Evolutionary conservation across 1,140 invertebrate genomes (phyloP).

Genomic region (Rhagoletis pomonella): DNA sequence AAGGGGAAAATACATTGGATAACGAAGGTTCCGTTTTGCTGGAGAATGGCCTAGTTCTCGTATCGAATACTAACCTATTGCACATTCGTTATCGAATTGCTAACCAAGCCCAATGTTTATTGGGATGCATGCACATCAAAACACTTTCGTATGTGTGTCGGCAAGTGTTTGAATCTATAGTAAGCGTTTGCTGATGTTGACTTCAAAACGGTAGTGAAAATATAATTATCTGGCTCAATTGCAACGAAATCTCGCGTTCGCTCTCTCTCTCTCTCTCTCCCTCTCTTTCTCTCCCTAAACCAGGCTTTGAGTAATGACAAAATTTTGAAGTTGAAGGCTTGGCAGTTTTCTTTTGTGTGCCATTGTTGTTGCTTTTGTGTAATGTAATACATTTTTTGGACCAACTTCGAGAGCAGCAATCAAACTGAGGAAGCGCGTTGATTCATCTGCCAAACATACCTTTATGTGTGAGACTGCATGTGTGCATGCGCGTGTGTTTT

Average conservation of each 20-base stretch:
- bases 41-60: too few relatives aligned
- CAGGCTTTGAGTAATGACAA: conserved; percentile 6
- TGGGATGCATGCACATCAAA: neutral
- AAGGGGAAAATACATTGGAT: too few relatives aligned
- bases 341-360: neutral
- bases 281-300: neutral
- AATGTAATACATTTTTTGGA: neutral
- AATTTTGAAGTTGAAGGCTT: conserved; percentile 49
- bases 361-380: neutral
- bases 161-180: neutral
- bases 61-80: too few relatives aligned
- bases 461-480: neutral
- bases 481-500: neutral
- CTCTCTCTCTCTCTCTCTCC: neutral
- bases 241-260: neutral
- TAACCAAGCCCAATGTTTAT: too few relatives aligned
- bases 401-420: neutral
- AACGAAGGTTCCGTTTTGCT: too few relatives aligned
- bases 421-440: neutral
- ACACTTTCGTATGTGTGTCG: neutral
- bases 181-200: conserved; percentile 3
- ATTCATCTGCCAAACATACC: neutral
- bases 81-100: too few relatives aligned
- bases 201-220: conserved; percentile 12
- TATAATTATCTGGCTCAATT: neutral